Evolutionary conservation across 2,888 invertebrate genomes (phyloP).

Genomic region (Aricia artaxerxes): DNA sequence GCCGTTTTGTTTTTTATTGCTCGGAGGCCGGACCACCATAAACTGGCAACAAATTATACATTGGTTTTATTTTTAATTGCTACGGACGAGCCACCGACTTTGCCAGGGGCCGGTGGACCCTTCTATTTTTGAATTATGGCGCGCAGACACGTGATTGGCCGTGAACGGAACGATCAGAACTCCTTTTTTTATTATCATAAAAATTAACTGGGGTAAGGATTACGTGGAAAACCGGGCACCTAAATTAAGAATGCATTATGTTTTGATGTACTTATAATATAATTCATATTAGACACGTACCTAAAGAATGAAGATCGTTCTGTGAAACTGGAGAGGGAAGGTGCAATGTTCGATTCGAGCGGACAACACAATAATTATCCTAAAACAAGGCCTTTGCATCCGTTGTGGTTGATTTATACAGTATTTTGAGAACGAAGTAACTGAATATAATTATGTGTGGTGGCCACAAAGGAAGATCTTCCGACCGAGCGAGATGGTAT

Average conservation of each 20-base stretch:
- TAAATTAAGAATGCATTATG: not conserved
- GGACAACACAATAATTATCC: too few relatives aligned
- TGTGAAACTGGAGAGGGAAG: too few relatives aligned
- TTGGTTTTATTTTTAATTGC: constrained; percentile 78
- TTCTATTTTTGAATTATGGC: constrained; percentile 76
- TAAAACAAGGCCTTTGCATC: too few relatives aligned
- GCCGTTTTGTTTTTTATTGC: constrained; percentile 59
- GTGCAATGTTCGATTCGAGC: too few relatives aligned
- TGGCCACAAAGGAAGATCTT: too few relatives aligned
- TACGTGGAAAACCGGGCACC: constrained; percentile 51
- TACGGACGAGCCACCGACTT: constrained; percentile 72
- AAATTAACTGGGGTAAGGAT: constrained; percentile 51
- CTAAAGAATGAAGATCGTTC: too few relatives aligned
- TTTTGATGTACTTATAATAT: not conserved
- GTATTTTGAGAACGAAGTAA: too few relatives aligned
- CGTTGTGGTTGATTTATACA: too few relatives aligned
- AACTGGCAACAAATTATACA: constrained; percentile 75
- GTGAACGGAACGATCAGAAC: constrained; percentile 51
- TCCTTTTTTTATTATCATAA: constrained; percentile 50
- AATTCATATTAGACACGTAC: too few relatives aligned
- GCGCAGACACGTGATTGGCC: constrained; percentile 73
- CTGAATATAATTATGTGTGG: too few relatives aligned
- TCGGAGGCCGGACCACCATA: constrained; percentile 60
- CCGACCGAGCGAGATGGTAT: too few relatives aligned
- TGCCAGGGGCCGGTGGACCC: constrained; percentile 62